Conservation (phyloP, 1,140 invertebrate species). For the Xylocopa sonorina region DNA sequence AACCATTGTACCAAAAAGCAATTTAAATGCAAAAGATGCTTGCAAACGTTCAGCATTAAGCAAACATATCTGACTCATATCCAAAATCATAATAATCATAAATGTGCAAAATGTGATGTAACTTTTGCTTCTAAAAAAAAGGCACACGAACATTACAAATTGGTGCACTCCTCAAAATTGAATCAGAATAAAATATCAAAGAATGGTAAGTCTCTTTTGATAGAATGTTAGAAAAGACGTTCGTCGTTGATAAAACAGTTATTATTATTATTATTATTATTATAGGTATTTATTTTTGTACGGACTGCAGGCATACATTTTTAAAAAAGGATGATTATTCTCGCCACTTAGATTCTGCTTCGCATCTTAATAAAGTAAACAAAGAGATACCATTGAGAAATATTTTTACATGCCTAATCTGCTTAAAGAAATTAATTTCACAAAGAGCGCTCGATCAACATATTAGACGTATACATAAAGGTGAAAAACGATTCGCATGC, state of each 20-base stretch:
- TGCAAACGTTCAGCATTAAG: conserved; percentile 73
- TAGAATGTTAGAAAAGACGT: background rate
- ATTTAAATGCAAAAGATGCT: conserved; percentile 75
- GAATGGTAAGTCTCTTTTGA: conserved; percentile 52
- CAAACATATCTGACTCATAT: conserved; percentile 77
- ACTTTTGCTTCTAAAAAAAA: conserved; percentile 75
- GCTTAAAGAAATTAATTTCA: conserved; percentile 73
- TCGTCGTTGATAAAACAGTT: conserved; percentile 38
- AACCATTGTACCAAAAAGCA: conserved; percentile 71
- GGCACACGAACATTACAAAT: conserved; percentile 69
- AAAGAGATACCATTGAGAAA: conserved; percentile 57
- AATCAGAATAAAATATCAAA: conserved; percentile 60
- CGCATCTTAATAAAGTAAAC: conserved; percentile 67
- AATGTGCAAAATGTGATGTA: conserved; percentile 74
- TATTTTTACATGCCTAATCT: conserved; percentile 70
- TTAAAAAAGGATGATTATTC: conserved; percentile 71
- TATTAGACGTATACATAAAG: conserved; percentile 73
- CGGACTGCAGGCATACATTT: conserved; percentile 71
- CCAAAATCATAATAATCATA: conserved; percentile 76
- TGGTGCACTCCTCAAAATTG: conserved; percentile 60
- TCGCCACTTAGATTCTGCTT: conserved; percentile 69
- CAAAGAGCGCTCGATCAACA: conserved; percentile 74
- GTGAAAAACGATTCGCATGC: conserved; percentile 72
- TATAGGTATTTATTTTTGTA: conserved; percentile 69
- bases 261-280: no score